Percentiles rank a stretch among this genome's conserved stretches.
Conservation (phyloP, 2,113 vertebrate genomes). For the Hymenochirus boettgeri region DNA sequence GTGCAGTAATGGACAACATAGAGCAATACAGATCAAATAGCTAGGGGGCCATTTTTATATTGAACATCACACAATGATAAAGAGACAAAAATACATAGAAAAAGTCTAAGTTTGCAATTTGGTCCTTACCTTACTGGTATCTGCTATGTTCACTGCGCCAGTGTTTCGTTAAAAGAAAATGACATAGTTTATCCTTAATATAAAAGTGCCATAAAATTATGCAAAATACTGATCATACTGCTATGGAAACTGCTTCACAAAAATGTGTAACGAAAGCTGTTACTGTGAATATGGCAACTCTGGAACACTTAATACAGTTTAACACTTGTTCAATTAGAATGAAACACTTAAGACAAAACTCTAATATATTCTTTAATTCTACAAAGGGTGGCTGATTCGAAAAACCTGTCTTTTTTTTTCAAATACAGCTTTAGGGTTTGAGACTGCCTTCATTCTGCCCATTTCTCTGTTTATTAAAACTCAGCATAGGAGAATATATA, state of each 20-base stretch:
- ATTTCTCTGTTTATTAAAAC: no score
- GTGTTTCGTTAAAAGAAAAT: slow-evolving; percentile 51
- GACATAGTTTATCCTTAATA: slow-evolving; percentile 63
- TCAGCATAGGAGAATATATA: no score
- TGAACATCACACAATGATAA: no score
- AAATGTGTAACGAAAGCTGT: slow-evolving; percentile 76
- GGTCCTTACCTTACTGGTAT: slow-evolving; percentile 5
- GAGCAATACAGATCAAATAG: no score
- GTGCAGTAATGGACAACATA: no score
- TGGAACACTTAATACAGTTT: slow-evolving; percentile 59
- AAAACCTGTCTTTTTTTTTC: neutral
- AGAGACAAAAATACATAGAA: no score
- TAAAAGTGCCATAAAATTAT: slow-evolving; percentile 60
- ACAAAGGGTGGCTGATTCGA: slow-evolving; percentile 12
- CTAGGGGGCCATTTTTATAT: no score
- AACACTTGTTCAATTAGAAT: slow-evolving; percentile 65
- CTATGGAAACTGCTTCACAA: slow-evolving; percentile 64
- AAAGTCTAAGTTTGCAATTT: no score
- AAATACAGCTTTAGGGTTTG: no score
- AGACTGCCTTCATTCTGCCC: no score
- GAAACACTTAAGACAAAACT: slow-evolving; percentile 54
- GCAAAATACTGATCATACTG: slow-evolving; percentile 53
- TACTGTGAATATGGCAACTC: slow-evolving; percentile 63
- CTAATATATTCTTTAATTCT: slow-evolving; percentile 12
- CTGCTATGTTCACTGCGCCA: slow-evolving; percentile 49